These are phyloP conservation scores for Clamator glandarius DNA, from an alignment of 2,797 vertebrate genomes.

Conservation along the genomic window DNA sequence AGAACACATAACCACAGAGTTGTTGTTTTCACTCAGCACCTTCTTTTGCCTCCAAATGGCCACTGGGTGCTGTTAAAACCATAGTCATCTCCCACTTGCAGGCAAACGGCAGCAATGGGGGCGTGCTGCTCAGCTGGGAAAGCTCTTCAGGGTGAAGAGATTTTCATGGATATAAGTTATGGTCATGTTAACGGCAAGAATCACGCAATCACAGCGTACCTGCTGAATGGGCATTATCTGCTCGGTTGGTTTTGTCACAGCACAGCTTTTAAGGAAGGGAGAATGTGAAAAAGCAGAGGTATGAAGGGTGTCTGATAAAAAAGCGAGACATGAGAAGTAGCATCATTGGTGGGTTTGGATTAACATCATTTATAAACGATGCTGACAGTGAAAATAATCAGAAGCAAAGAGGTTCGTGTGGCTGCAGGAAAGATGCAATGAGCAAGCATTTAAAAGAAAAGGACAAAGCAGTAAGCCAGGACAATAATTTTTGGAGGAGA, in stretches of 20 bases:
- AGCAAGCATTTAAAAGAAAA: not conserved
- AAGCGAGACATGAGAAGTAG: not conserved
- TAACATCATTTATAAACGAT: accelerated
- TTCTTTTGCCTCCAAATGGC: not conserved
- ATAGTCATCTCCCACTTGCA: accelerated
- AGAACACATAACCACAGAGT: accelerated
- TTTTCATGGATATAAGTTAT: not conserved
- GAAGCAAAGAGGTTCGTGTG: not conserved
- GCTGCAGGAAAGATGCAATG: not conserved
- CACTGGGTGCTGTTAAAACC: not conserved
- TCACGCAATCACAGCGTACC: not conserved
- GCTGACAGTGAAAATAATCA: not conserved
- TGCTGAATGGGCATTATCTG: not conserved
- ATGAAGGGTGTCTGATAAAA: not conserved
- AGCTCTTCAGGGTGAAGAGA: not conserved
- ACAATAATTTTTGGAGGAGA: not conserved
- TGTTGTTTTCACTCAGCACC: not conserved
- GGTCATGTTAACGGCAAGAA: not conserved
- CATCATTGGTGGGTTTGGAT: not conserved
- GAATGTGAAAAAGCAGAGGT: not conserved
- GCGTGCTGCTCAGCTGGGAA: not conserved
- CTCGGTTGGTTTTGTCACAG: not conserved
- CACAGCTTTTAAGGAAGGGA: not conserved
- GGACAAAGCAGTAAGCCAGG: not conserved
- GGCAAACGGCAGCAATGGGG: not conserved